Evolutionary conservation across 2,888 invertebrate species (phyloP), one percentile per base, ranked within the genome.

Genomic region (Euzetes globulus): DNA sequence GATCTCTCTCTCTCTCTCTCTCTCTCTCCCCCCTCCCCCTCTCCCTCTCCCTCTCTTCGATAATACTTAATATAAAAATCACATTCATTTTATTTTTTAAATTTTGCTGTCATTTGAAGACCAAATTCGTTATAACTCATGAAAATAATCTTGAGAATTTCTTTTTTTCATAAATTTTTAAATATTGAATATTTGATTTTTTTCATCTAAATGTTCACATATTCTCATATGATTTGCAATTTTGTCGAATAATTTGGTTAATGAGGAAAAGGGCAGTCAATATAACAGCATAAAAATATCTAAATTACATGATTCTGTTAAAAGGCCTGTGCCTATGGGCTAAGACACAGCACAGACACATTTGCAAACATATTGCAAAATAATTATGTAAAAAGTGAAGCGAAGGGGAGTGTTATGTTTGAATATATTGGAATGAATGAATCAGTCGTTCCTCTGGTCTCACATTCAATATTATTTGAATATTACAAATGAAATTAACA

Each of bases 401-500:
- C 22, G 58, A 58, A 15, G 58, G 58, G 58, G 22, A 33, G 33
- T 27, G 58, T 13, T 58, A 58, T 58, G 58, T 58, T 58, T 58
- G 58, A 58, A 58, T 58, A 58, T 58, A 58, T 47, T 47, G n/a
- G n/a, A n/a, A n/a, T n/a, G 47, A 47, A 52, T 52, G 52, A 52
- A 52, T 52, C 4, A 52, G 19, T 52, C 52, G 52, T 19, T 52
- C 4, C 33, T 47, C n/a, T 52, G 15, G 52, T 52, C 52, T 52
- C n/a, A n/a, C 52, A 15, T n/a, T 52, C 52, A 52, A 52, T 52
- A 47, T 13, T 1, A 52, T 52, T 52, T 17, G 19, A 27, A 58
- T 50, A 50, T 50, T 50, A 50, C 50, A 50, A 22, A 22, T 65
- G 65, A 65, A 37, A 65, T 65, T 65, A 65, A 65, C 65, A 19